Evolutionary conservation across 2,888 invertebrate species (phyloP).

Genomic region (Idaea aversata): DNA sequence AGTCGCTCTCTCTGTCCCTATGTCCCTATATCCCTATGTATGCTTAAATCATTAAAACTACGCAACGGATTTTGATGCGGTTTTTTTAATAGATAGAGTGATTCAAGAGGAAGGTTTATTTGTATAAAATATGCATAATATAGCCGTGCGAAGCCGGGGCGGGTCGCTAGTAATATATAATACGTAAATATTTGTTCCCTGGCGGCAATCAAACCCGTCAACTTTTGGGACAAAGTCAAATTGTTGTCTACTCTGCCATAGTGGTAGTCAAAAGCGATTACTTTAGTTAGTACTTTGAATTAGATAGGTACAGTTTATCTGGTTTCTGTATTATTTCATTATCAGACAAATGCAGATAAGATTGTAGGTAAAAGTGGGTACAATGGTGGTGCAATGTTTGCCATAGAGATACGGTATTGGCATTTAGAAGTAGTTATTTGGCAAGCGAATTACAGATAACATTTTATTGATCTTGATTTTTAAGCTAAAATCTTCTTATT

Average conservation of each 20-base stretch:
- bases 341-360: neutral
- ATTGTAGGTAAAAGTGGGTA: neutral
- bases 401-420: neutral
- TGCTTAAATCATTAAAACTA: no score
- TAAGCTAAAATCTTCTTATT: neutral
- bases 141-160: no score
- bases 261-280: neutral
- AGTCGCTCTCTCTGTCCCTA: no score
- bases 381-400: neutral
- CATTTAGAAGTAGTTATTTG: neutral
- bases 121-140: no score
- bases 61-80: no score
- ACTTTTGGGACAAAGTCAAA: neutral
- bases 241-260: neutral
- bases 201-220: neutral
- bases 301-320: neutral
- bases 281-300: neutral
- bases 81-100: no score
- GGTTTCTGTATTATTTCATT: neutral
- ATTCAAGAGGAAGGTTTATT: no score
- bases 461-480: neutral
- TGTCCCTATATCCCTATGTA: no score
- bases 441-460: neutral
- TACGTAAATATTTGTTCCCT: neutral
- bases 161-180: no score